Conservation (phyloP, 2,888 invertebrate genomes). For the Griposia aprilina region DNA sequence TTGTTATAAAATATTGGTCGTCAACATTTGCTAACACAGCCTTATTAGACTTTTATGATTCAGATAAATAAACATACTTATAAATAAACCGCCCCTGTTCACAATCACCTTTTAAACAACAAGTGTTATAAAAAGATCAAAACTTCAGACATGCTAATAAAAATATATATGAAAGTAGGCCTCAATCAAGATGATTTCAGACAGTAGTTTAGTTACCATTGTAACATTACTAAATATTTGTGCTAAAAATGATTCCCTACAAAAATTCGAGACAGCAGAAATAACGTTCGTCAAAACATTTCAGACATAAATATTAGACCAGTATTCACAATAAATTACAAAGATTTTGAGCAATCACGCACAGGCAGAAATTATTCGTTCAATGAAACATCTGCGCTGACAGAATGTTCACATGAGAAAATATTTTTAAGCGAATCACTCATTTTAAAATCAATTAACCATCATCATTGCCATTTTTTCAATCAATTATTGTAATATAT, state of each 20-base stretch:
- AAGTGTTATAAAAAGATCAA: conserved; percentile 24
- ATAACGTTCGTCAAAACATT: conserved; percentile 55
- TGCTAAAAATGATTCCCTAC: conserved; percentile 63
- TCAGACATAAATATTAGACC: conserved; percentile 74
- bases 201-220: conserved; percentile 53
- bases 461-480: not conserved
- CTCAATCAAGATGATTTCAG: conserved; percentile 54
- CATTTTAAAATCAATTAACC: not conserved
- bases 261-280: conserved; percentile 61
- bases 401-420: conserved; percentile 43
- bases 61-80: conserved; percentile 50
- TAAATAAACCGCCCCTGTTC: conserved; percentile 32
- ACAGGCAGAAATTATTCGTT: conserved; percentile 61
- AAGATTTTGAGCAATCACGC: conserved; percentile 81
- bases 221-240: conserved; percentile 68
- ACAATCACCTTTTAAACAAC: conserved; percentile 16
- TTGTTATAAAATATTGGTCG: conserved; percentile 69
- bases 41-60: conserved; percentile 61
- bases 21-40: conserved; percentile 67
- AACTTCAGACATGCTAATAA: conserved; percentile 27
- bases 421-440: not conserved
- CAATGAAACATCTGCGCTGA: conserved; percentile 41
- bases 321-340: conserved; percentile 77
- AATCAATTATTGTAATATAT: conserved; percentile 6
- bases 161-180: conserved; percentile 66